Evolutionary conservation across 2,797 vertebrate genomes (phyloP), one percentile per base, ranked within the genome.

Genomic region (Molossus alvarezi): DNA sequence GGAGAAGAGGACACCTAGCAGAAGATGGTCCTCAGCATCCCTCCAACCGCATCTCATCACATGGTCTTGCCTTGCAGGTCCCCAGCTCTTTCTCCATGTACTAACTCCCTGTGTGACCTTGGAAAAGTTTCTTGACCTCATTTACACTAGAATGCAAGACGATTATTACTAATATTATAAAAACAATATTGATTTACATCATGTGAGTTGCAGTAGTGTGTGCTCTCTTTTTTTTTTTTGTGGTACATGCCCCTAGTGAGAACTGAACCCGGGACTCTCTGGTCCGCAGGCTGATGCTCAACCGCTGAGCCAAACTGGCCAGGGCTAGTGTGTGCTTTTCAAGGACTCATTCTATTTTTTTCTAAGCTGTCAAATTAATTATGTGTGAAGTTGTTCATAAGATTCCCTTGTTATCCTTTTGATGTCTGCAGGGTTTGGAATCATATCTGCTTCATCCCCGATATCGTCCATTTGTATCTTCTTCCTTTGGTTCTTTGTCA

Each of bases 401-500:
- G 58, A 75, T 51, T 51, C 21, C 48, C 13, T 88, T 65, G 21
- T 58, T 58, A 67, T 25, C 48, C 9, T 29, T 75, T 89, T 71
- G 11, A 81, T 64, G 6, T 29, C 29, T 55, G 5, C 4, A 67
- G 29, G 9, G 10, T 53, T 67, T 80, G 57, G 60, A 55, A 77
- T 86, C 62, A 58, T 58, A 67, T 20, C 17, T 18, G 7, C 53
- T 67, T 91, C 64, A 41, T 41, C 91, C 65, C 41, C 20, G 37
- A 60, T 57, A 89, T 3, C 55, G 25, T 57, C 45, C 6, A 33
- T 77, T 48, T 77, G 51, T 71, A 6, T 83, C 55, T 88, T 77
- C 37, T 85, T 77, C 37, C 80, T 83, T 76, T 79, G 5, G 60
- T 73, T 33, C 55, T 83, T 41, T 87, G 17, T 89, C 84, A 92